Evolutionary conservation across 2,888 invertebrate genomes (phyloP).

Genomic region (Eugnorisma glareosa): DNA sequence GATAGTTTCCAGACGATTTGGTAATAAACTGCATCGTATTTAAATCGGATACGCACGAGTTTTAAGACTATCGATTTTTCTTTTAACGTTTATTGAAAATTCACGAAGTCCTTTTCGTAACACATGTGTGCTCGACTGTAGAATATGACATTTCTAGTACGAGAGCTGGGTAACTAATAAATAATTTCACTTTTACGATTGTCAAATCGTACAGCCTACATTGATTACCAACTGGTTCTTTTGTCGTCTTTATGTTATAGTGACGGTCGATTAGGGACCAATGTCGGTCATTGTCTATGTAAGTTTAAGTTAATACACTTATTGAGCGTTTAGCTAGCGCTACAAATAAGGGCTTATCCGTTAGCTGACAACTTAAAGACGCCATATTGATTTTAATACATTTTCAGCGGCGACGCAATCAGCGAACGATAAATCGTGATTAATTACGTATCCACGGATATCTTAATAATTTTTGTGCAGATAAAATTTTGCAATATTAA

Average conservation of each 20-base stretch:
- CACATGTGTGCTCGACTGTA: constrained; percentile 19
- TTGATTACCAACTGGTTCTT: background rate
- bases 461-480: constrained; percentile 56
- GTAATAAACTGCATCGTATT: constrained; percentile 73
- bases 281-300: constrained; percentile 8
- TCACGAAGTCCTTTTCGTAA: background rate
- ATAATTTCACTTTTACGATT: background rate
- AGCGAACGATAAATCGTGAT: constrained; percentile 60
- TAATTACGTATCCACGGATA: constrained; percentile 49
- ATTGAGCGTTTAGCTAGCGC: background rate
- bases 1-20: constrained; percentile 82
- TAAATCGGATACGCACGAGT: constrained; percentile 70
- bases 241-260: background rate
- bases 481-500: constrained; percentile 48
- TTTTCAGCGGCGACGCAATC: constrained; percentile 68
- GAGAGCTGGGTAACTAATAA: constrained; percentile 1
- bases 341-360: constrained; percentile 51
- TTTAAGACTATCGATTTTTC: constrained; percentile 59
- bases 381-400: constrained; percentile 69
- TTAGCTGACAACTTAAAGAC: constrained; percentile 65
- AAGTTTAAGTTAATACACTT: background rate
- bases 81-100: constrained; percentile 51
- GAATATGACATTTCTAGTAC: constrained; percentile 5
- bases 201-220: background rate
- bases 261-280: constrained; percentile 13